Base-by-base conservation (phyloP, 2,888 invertebrate genomes). In the Lingula anatina region DNA sequence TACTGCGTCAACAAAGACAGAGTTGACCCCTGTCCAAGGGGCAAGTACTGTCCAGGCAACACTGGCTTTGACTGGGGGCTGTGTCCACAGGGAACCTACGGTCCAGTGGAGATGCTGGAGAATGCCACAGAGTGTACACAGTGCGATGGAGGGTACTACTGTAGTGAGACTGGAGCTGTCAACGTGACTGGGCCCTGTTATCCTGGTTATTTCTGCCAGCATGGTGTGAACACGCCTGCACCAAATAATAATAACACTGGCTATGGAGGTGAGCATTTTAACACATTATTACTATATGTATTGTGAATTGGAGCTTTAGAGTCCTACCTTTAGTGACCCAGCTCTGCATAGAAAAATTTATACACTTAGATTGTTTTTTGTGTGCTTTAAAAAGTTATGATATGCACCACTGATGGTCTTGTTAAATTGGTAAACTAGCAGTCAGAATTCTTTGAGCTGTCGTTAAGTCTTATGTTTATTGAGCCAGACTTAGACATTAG, bases 11-110 rank as follows among this genome's bases (percentile, higher is more conserved):
- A 71, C 56, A 65, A 67, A 46, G 63, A 66, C 49, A 45, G 60
- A 15, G 58, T 61, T 26, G 70, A 71, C 51, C 65, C 67, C 1
- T 73, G 74, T 53, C 73, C 72, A 9, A 49, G 46, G 18, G 74
- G 74, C 4, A 47, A 58, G 4, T 70, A 63, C 57, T 74, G 74
- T 49, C 60, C 68, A 9, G 66, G 64, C 18, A 60, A 56, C 40
- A 71, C 68, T n/a, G 72, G 73, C 24, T 69, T 65, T 53, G 60
- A 71, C 63, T 57, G 58, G 59, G 51, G 60, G 0, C 54, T 62
- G 25, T 73, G 73, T 54, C 68, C 70, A 4, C 55, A 59, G 5
- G 73, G 73, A 2, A 72, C 71, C 2, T 73, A 69, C 50, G 66
- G 67, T 46, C 59, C 63, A 12, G 54, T 44, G 1, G 64, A 64